Base-by-base conservation (phyloP, 2,888 invertebrate species). In the Alviniconcha strummeri region DNA sequence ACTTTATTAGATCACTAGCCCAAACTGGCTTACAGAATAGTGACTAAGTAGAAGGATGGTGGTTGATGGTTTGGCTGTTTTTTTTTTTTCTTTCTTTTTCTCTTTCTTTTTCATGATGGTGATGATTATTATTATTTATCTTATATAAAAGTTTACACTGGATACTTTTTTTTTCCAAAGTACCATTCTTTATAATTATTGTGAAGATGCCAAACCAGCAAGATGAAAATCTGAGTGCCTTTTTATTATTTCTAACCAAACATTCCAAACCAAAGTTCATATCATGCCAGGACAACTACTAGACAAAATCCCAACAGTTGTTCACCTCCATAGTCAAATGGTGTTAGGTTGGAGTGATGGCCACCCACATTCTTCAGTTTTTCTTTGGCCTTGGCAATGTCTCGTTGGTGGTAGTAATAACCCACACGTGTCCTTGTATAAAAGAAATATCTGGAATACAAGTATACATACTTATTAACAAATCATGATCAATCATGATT, bases 371-470 rank as follows among this genome's bases (percentile, higher is more conserved):
- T 84, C 36, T 87, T 84, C 69, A 87, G 87, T 82, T 93, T 92
- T 67, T 89, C 87, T 60, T 88, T 87, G 7, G 92, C 91, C 85
- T 90, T 92, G 5, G 88, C 89, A 52, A 93, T 86, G 72, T 92
- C 92, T 76, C 90, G 87, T 55, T 89, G 88, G 84, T 92, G 91
- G 84, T 92, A 92, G 80, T 89, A 88, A 75, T 91, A 89, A 9
- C 93, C 93, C 80, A 93, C 85, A 17, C 90, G 81, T 56, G 93
- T 93, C 81, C 90, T 87, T 55, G 92, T 89, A 84, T 93, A 93
- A 17, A 93, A 86, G 83, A 89, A 92, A 85, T 92, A 93, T 84
- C 93, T 92, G 87, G 36, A 88, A 89, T 1, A 19, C 7, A 15
- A 8, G n/a, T 15, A 79, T 15, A 56, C 9, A 78, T 36, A 56